Conservation (phyloP, 2,888 invertebrate species). For the Iphiclides podalirius region DNA sequence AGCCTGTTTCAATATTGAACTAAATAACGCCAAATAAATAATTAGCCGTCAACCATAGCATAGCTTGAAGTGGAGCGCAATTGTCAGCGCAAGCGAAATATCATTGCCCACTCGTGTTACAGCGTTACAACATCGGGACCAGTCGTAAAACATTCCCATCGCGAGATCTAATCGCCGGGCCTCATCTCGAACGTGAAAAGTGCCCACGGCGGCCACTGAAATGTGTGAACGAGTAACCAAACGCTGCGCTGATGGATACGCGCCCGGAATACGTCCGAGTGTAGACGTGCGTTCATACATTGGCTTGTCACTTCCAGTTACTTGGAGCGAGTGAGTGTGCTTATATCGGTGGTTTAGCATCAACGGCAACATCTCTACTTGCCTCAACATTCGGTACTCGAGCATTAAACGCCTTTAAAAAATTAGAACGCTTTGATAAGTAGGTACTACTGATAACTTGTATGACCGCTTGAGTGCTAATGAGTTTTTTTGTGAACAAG, state of each 20-base stretch:
- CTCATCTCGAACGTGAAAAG: conserved; percentile 29
- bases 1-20: too few species aligned
- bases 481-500: too few species aligned
- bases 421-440: too few species aligned
- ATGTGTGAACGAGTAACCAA: conserved; percentile 20
- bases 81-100: conserved; percentile 22
- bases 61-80: conserved; percentile 9
- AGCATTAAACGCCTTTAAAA: too few species aligned
- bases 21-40: too few species aligned
- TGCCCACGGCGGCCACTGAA: conserved; percentile 24
- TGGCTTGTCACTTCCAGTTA: conserved; percentile 19
- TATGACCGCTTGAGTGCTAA: too few species aligned
- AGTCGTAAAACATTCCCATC: conserved; percentile 31
- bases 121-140: conserved; percentile 30
- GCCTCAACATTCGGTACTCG: too few species aligned
- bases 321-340: neutral
- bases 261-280: conserved; percentile 20
- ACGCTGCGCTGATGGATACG: conserved; percentile 25
- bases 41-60: too few species aligned
- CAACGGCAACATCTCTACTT: too few species aligned
- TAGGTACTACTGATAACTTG: too few species aligned
- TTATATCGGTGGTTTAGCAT: neutral
- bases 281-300: conserved; percentile 17
- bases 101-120: conserved; percentile 28
- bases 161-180: conserved; percentile 32